A percentile compares a stretch with the other conserved stretches of the same genome.
Evolutionary conservation across 2,888 invertebrate genomes (phyloP).

Genomic region (Eupithecia dodoneata): DNA sequence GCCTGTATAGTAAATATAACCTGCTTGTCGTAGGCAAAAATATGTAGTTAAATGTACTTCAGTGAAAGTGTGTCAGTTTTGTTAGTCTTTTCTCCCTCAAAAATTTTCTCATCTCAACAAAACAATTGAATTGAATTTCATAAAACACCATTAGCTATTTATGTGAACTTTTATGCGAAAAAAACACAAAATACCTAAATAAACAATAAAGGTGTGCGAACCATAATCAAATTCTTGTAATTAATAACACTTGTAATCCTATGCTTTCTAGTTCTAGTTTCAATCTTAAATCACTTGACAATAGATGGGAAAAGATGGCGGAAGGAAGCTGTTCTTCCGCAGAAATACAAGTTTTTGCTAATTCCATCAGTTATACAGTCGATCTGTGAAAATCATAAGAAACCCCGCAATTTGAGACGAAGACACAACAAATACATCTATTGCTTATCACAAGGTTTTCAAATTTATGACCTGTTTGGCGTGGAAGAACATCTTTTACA

Average conservation of each 20-base stretch:
- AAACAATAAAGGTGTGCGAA: constrained; percentile 21
- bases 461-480: no score
- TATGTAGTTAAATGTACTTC: no score
- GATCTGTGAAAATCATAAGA: background rate
- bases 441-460: no score
- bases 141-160: constrained; percentile 10
- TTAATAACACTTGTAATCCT: constrained; percentile 27
- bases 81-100: background rate
- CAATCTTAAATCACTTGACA: constrained; percentile 50
- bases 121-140: constrained; percentile 6
- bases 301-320: constrained; percentile 62
- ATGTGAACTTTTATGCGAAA: background rate
- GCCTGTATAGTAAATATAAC: no score
- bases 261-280: constrained; percentile 51
- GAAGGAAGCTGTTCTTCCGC: constrained; percentile 53
- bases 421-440: background rate
- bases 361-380: constrained; percentile 9
- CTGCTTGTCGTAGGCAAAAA: no score
- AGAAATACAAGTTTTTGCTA: constrained; percentile 50
- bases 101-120: background rate
- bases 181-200: constrained; percentile 3
- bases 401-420: background rate
- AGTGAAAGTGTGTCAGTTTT: background rate
- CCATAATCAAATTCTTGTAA: constrained; percentile 28
- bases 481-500: no score